phyloP scores from a whole-genome alignment of 1,140 invertebrate genomes.

The Chrysomallon squamiferum region DNA sequence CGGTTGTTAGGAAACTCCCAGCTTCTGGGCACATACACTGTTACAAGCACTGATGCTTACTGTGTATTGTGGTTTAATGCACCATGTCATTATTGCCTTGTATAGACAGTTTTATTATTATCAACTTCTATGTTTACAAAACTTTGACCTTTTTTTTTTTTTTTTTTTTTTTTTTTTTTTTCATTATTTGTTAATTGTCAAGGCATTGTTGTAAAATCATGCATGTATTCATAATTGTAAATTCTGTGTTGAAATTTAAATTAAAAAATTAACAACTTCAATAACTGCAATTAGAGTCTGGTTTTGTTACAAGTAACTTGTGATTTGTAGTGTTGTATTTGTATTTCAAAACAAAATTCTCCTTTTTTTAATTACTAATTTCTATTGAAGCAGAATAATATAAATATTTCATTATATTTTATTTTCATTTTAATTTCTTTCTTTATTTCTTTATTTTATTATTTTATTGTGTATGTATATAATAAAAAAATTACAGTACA shows the following conservation, averaged over 20 bases:
- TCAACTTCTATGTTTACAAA: slow-evolving; percentile 26
- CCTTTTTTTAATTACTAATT: no score
- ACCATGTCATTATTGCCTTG: slow-evolving; percentile 33
- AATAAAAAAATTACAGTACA: no score
- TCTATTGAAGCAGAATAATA: no score
- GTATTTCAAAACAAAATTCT: neutral
- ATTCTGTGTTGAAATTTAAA: slow-evolving; percentile 52
- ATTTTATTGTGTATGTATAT: no score
- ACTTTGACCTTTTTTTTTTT: slow-evolving; percentile 28
- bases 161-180: no score
- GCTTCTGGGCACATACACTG: slow-evolving; percentile 10
- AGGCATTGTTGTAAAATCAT: slow-evolving; percentile 54
- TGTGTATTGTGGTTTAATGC: slow-evolving; percentile 26
- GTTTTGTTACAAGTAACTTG: no score
- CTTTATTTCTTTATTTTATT: no score
- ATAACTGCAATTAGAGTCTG: slow-evolving; percentile 17
- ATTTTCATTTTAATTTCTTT: no score
- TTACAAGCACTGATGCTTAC: slow-evolving; percentile 20
- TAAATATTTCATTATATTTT: no score
- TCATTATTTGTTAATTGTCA: slow-evolving; percentile 41
- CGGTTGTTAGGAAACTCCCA: neutral
- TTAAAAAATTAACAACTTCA: slow-evolving; percentile 32
- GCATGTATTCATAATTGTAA: slow-evolving; percentile 59
- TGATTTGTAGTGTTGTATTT: neutral
- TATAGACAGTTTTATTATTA: slow-evolving; percentile 25